Percentiles rank a stretch among this genome's conserved stretches.
Conservation (phyloP, 2,113 vertebrate genomes). For the Cottus gobio region DNA sequence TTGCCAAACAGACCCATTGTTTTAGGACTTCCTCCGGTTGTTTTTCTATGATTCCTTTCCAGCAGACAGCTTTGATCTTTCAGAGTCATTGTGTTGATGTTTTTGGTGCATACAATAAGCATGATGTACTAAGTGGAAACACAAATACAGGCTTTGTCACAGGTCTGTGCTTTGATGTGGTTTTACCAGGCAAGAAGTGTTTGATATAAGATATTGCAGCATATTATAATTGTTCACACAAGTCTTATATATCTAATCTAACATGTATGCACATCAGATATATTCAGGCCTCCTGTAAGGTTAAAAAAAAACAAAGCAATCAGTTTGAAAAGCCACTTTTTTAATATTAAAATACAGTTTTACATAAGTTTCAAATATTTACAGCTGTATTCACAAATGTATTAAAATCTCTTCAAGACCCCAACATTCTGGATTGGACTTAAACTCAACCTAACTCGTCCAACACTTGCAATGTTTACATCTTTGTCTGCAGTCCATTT, state of each 20-base stretch:
- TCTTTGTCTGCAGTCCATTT: conserved; percentile 41
- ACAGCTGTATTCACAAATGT: conserved; percentile 71
- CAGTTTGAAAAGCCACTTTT: conserved; percentile 32
- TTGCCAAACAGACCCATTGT: neutral
- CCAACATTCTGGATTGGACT: neutral
- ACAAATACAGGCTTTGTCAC: neutral
- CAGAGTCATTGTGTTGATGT: neutral
- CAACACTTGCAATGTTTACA: neutral
- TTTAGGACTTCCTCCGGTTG: neutral
- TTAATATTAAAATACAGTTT: conserved; percentile 69
- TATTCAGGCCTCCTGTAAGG: neutral
- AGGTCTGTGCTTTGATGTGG: neutral
- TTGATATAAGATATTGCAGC: neutral
- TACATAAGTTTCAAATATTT: conserved; percentile 59
- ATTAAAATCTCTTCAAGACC: conserved; percentile 18
- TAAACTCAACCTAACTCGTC: neutral
- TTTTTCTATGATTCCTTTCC: neutral
- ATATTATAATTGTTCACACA: neutral
- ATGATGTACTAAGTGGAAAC: neutral
- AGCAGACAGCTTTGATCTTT: too few relatives aligned
- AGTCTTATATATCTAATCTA: neutral
- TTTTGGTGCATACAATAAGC: neutral
- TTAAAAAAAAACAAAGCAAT: neutral
- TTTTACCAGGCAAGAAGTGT: neutral
- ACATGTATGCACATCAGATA: neutral